Evolutionary conservation across 2,797 vertebrate species (phyloP).

Genomic region (Peromyscus melanophrys): DNA sequence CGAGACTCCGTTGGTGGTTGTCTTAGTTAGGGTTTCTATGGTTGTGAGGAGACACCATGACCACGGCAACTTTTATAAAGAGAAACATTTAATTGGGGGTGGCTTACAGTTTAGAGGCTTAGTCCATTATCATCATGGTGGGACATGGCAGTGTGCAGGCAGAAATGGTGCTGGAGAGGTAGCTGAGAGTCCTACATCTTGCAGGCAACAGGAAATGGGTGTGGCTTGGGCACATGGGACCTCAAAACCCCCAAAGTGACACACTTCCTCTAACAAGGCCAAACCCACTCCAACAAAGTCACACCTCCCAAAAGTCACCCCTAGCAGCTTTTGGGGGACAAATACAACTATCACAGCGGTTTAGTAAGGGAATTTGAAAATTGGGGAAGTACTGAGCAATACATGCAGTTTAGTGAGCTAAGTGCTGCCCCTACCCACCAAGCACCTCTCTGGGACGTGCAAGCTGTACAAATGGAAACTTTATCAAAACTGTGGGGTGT

Average conservation of each 20-base stretch:
- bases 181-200: neutral
- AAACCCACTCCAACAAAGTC: neutral
- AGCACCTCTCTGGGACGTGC: neutral
- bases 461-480: neutral
- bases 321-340: neutral
- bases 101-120: neutral
- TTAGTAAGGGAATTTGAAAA: constrained; percentile 53
- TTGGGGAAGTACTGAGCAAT: neutral
- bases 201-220: neutral
- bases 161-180: neutral
- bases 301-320: neutral
- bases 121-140: neutral
- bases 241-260: neutral
- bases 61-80: neutral
- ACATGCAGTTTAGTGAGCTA: neutral
- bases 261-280: neutral
- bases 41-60: neutral
- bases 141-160: neutral
- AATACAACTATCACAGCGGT: neutral
- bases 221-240: neutral
- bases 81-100: neutral
- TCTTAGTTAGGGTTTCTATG: neutral
- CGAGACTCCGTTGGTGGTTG: neutral
- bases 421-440: neutral
- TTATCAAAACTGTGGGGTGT: neutral